Evolutionary conservation across 2,797 vertebrate species (phyloP).

Genomic region (Galagoides demidoff): DNA sequence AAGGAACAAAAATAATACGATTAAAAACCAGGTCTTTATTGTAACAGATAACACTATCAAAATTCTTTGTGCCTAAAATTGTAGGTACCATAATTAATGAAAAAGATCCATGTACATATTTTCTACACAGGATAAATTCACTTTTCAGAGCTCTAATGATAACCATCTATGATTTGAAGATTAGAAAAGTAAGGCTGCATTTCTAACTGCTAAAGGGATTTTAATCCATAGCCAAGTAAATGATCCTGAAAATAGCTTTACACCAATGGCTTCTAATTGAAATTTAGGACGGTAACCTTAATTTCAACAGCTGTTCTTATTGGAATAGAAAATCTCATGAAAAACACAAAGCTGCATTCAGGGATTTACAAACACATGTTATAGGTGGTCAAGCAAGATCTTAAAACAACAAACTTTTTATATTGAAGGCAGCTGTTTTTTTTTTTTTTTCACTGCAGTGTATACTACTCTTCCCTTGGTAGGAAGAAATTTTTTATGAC

Average conservation of each 20-base stretch:
- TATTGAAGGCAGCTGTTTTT: neutral
- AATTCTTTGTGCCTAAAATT: neutral
- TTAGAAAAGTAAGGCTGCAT: slow-evolving; percentile 54
- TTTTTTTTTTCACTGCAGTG: neutral
- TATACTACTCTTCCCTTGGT: neutral
- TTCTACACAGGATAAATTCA: neutral
- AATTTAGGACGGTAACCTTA: slow-evolving; percentile 66
- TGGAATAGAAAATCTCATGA: slow-evolving; percentile 41
- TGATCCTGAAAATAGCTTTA: slow-evolving; percentile 78
- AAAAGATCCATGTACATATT: neutral
- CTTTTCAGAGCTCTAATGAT: neutral
- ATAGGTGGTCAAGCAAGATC: slow-evolving; percentile 40
- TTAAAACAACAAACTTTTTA: slow-evolving; percentile 39
- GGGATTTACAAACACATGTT: slow-evolving; percentile 60
- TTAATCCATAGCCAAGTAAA: slow-evolving; percentile 71
- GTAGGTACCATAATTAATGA: neutral
- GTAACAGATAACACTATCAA: neutral
- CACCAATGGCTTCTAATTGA: slow-evolving; percentile 74
- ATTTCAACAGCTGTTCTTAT: slow-evolving; percentile 76
- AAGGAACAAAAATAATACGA: neutral
- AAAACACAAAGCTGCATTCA: slow-evolving; percentile 56
- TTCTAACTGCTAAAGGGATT: slow-evolving; percentile 53
- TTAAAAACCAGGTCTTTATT: neutral
- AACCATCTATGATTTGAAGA: neutral
- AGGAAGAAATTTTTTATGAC: neutral